Evolutionary conservation across 2,888 invertebrate species (phyloP).

Genomic region (Hermaeophaga mercurialis): DNA sequence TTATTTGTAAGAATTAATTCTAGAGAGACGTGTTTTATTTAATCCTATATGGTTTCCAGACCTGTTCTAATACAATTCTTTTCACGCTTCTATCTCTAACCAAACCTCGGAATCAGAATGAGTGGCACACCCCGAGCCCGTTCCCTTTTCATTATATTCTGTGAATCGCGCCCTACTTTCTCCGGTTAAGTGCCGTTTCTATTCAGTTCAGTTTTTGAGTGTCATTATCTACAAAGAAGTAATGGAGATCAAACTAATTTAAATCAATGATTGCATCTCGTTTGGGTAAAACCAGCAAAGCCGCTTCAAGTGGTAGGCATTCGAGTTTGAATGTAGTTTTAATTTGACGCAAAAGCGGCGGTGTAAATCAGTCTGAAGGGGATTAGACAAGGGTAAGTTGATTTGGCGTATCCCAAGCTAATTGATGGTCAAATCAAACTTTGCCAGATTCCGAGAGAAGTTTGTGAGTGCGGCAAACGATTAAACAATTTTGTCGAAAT

Average conservation of each 20-base stretch:
- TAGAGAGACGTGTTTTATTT: too few relatives aligned
- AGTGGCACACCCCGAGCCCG: not conserved
- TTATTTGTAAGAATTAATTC: too few relatives aligned
- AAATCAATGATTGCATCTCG: slow-evolving; percentile 23
- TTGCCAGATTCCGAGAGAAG: slow-evolving; percentile 33
- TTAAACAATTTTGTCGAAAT: slow-evolving; percentile 36
- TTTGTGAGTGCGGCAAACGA: slow-evolving; percentile 30
- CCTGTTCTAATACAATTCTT: too few relatives aligned
- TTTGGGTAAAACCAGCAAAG: slow-evolving; percentile 14
- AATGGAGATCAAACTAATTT: slow-evolving; percentile 16
- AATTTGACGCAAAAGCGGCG: slow-evolving; percentile 39
- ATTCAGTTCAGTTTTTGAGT: slow-evolving; percentile 9
- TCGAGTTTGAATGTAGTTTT: slow-evolving; percentile 40
- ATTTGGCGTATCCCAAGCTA: slow-evolving; percentile 44
- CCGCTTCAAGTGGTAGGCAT: slow-evolving; percentile 34
- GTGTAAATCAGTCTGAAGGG: slow-evolving; percentile 46
- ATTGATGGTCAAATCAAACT: slow-evolving; percentile 47
- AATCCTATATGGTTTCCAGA: too few relatives aligned
- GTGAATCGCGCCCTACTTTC: not conserved
- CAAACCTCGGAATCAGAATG: not conserved
- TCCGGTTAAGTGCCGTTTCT: not conserved
- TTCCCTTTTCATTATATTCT: not conserved
- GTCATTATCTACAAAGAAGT: slow-evolving; percentile 8
- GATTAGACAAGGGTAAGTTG: slow-evolving; percentile 46
- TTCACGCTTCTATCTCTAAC: too few relatives aligned